A percentile compares a stretch with the other conserved stretches of the same genome.
These are phyloP conservation scores for Drosophila kuntzei DNA, from an alignment of 2,888 invertebrate species.

Conservation along the genomic window DNA sequence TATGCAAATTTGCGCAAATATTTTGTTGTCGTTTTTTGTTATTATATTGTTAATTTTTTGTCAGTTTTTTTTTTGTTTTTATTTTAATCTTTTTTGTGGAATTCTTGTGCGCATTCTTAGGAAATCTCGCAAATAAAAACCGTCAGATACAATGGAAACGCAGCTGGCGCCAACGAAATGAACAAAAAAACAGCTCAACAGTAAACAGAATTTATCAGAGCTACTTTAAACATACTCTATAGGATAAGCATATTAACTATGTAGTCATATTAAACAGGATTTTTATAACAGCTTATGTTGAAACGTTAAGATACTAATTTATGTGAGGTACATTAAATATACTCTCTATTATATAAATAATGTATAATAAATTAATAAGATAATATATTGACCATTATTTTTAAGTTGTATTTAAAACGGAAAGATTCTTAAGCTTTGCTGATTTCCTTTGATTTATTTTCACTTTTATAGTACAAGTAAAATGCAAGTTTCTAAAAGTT, in stretches of 20 bases:
- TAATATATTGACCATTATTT: too few relatives aligned
- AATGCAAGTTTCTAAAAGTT: too few relatives aligned
- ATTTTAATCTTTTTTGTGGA: slow-evolving; percentile 40
- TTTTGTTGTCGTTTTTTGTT: slow-evolving; percentile 21
- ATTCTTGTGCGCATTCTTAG: slow-evolving; percentile 75
- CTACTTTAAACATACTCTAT: slow-evolving; percentile 14
- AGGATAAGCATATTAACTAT: neutral
- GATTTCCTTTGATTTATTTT: too few relatives aligned
- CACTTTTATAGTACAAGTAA: too few relatives aligned
- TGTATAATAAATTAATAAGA: too few relatives aligned
- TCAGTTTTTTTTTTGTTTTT: slow-evolving; percentile 32
- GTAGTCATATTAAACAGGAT: too few relatives aligned
- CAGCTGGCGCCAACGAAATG: slow-evolving; percentile 58
- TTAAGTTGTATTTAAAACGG: too few relatives aligned
- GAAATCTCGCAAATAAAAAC: slow-evolving; percentile 57
- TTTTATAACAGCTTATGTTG: too few relatives aligned
- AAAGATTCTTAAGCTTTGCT: too few relatives aligned
- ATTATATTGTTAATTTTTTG: slow-evolving; percentile 30
- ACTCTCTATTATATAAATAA: too few relatives aligned
- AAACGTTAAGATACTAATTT: too few relatives aligned
- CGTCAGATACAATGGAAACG: slow-evolving; percentile 45
- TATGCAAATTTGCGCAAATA: slow-evolving; percentile 53
- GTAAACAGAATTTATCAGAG: slow-evolving; percentile 34
- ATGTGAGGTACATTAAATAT: too few relatives aligned
- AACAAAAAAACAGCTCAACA: slow-evolving; percentile 26